Evolutionary conservation across 2,113 vertebrate genomes (phyloP).

Genomic region (Thamnaconus septentrionalis): DNA sequence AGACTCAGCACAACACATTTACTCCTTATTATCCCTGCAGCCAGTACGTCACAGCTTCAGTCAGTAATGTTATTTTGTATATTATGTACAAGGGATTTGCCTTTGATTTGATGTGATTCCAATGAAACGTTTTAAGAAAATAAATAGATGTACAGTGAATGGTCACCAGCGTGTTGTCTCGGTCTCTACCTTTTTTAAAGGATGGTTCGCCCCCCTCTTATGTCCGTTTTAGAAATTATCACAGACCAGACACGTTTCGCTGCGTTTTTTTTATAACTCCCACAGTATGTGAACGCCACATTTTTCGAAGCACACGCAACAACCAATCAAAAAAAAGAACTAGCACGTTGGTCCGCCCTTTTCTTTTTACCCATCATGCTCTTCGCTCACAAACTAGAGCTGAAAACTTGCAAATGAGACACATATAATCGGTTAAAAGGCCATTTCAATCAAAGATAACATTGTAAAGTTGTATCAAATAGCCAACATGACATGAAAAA

Average conservation of each 20-base stretch:
- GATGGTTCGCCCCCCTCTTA: neutral
- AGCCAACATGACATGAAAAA: neutral
- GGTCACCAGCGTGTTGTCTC: neutral
- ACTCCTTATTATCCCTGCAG: conserved; percentile 15
- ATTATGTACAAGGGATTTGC: conserved; percentile 31
- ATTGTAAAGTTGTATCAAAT: too few relatives aligned
- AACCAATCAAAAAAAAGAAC: too few relatives aligned
- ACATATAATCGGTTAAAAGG: neutral
- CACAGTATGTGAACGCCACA: too few relatives aligned
- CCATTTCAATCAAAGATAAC: neutral
- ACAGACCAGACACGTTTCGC: neutral
- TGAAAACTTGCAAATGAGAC: neutral
- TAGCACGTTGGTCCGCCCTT: neutral
- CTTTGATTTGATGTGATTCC: conserved; percentile 53
- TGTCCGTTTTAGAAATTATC: neutral
- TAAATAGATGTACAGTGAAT: conserved; percentile 54
- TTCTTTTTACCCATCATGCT: neutral
- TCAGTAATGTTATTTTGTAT: conserved; percentile 62
- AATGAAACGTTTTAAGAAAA: conserved; percentile 48
- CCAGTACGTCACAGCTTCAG: conserved; percentile 46
- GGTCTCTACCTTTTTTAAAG: neutral
- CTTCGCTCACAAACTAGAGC: neutral
- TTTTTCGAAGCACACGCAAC: too few relatives aligned
- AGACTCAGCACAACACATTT: conserved; percentile 9
- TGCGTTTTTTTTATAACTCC: too few relatives aligned